Evolutionary conservation across 2,888 invertebrate species (phyloP).

Genomic region (Brenthis ino): DNA sequence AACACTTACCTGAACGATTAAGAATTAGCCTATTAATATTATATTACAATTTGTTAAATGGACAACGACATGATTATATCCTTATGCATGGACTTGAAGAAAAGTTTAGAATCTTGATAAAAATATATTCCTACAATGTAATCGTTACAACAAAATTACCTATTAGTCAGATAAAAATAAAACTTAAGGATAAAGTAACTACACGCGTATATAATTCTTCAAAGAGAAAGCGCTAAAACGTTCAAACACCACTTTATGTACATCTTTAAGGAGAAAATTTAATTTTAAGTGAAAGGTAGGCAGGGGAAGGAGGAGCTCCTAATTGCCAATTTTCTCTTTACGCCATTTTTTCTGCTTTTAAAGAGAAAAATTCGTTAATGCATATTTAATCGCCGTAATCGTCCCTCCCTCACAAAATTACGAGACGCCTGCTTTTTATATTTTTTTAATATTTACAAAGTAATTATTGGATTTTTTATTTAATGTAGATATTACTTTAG

Average conservation of each 20-base stretch:
- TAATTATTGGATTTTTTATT: conserved; percentile 39
- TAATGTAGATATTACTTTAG: conserved; percentile 35
- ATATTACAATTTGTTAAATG: background rate
- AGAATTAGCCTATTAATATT: conserved; percentile 4
- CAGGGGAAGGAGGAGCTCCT: conserved; percentile 55
- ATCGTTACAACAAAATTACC: no score
- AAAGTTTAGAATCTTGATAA: no score
- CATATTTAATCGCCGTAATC: conserved; percentile 81
- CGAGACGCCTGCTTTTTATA: conserved; percentile 44
- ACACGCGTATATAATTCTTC: conserved; percentile 36
- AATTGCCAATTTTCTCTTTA: conserved; percentile 81
- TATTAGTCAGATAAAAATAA: conserved; percentile 1
- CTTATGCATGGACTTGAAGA: no score
- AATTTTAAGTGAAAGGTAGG: conserved; percentile 65
- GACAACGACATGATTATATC: no score
- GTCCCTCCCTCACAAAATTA: conserved; percentile 64
- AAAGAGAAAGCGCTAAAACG: conserved; percentile 41
- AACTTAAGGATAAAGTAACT: conserved; percentile 10
- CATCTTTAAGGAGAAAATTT: conserved; percentile 73
- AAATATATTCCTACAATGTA: no score
- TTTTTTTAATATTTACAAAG: conserved; percentile 45
- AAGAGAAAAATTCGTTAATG: conserved; percentile 82
- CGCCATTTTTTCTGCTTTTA: conserved; percentile 80
- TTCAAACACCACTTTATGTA: conserved; percentile 71
- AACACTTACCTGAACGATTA: conserved; percentile 6